phyloP scores from a whole-genome alignment of 37 sponge, comb jelly and placozoan genomes.

The Halichondria panicea region DNA sequence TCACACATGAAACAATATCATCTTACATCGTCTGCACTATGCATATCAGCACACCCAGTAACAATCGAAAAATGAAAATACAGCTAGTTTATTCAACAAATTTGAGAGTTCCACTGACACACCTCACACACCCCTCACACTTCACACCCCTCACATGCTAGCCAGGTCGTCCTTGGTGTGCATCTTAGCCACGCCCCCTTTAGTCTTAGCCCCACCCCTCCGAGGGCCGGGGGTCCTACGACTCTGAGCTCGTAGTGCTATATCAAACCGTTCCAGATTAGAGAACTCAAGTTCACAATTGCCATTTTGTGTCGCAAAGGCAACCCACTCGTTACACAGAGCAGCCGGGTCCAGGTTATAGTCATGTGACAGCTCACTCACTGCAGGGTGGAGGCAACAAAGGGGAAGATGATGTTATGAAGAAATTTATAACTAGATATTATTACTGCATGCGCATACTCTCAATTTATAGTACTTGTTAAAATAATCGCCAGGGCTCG shows the following conservation, averaged over 20 bases:
- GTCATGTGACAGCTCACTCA: too few relatives aligned
- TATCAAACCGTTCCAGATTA: constrained; percentile 18
- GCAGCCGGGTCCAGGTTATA: too few relatives aligned
- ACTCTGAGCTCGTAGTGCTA: not conserved
- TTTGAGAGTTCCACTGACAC: not conserved
- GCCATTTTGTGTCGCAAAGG: constrained; percentile 19
- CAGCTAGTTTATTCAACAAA: not conserved
- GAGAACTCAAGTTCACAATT: constrained; percentile 18
- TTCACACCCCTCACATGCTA: not conserved
- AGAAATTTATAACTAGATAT: too few relatives aligned
- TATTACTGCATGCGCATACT: too few relatives aligned
- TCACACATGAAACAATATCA: not conserved
- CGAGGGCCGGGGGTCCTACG: not conserved
- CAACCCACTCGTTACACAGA: constrained; percentile 41
- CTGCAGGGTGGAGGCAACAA: too few relatives aligned
- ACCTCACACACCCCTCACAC: not conserved
- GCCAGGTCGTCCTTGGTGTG: constrained; percentile 2
- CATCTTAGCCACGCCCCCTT: not conserved
- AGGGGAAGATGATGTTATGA: too few relatives aligned
- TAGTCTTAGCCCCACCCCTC: not conserved
- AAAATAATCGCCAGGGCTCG: too few relatives aligned
- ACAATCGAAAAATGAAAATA: not conserved
- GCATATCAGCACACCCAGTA: not conserved
- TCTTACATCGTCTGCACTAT: too few relatives aligned
- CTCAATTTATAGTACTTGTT: too few relatives aligned